These are phyloP conservation scores for Cichlasoma orientale DNA, from an alignment of 2,797 vertebrate genomes.

Conservation along the genomic window DNA sequence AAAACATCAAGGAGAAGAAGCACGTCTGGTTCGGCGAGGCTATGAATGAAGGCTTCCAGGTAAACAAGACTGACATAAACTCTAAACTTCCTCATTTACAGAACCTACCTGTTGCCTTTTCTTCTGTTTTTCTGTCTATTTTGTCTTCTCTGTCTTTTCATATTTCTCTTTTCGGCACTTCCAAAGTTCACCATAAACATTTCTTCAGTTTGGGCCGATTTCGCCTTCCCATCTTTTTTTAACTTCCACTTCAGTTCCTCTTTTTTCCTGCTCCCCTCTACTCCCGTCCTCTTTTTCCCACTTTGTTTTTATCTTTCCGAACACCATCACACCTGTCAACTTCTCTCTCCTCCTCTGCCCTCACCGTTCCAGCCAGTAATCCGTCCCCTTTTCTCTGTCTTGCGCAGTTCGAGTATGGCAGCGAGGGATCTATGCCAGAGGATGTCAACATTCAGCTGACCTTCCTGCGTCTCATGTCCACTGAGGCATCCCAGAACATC, in stretches of 20 bases:
- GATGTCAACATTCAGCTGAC: constrained; percentile 98
- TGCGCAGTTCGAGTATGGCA: constrained; percentile 91
- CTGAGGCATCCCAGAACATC: constrained; percentile 93
- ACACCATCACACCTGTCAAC: neutral
- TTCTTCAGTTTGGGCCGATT: neutral
- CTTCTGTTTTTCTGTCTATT: neutral
- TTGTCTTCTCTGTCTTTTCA: neutral
- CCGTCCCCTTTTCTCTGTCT: neutral
- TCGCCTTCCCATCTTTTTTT: neutral
- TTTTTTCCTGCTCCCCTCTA: neutral
- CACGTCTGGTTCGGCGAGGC: constrained; percentile 96
- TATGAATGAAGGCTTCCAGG: constrained; percentile 95
- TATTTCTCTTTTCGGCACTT: neutral
- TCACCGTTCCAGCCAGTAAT: constrained; percentile 12
- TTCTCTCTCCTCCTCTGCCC: neutral
- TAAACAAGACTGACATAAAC: constrained; percentile 44
- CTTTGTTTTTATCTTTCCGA: neutral
- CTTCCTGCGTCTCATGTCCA: constrained; percentile 99
- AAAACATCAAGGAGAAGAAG: constrained; percentile 95
- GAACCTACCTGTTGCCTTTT: neutral
- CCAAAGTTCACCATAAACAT: neutral
- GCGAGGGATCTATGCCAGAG: constrained; percentile 87
- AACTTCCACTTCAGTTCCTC: neutral
- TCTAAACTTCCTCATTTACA: neutral
- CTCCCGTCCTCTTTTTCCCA: neutral